Evolutionary conservation across 2,797 vertebrate genomes (phyloP), one percentile per base, ranked within the genome.

Genomic region (Erpetoichthys calabaricus): DNA sequence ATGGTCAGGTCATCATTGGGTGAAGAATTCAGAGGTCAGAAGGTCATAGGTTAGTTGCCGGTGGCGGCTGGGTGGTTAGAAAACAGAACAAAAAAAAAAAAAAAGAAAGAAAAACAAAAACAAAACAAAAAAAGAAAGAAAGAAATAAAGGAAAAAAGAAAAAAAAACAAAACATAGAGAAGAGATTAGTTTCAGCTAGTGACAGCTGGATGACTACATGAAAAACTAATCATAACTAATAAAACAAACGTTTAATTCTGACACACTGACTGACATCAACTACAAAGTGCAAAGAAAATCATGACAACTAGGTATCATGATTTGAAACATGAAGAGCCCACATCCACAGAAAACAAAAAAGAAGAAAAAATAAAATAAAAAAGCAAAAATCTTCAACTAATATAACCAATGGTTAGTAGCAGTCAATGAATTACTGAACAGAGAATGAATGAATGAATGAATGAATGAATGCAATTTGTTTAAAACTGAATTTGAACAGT

Each of bases 141-240:
- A 83, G 84, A 87, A 89, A 92, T 89, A 94, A 89, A 93, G 80
- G 79, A 85, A 86, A 67, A 69, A 66, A 82, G 84, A 76, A 82
- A 80, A 82, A 78, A 82, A 85, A 83, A 84, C 79, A 86, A 96
- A 93, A 96, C 91, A 95, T 92, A 97, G 91, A 97, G 88, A 98
- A 89, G 92, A 97, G 91, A 97, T 99, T 99, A 99, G 94, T 99
- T 90, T 91, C 94, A 93, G 94, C 94, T 97, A 97, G 94, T 98
- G 94, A 95, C 89, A 87, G 92, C 90, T 91, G 92, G 94, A 96
- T 98, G 94, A 95, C 91, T 96, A 94, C 91, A 97, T 96, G 91
- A 94, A 94, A 89, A 93, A 93, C 89, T 90, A 94, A 95, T 88
- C 80, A 93, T 88, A 83, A 89, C 88, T 88, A 85, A 89, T 86